phyloP scores from a whole-genome alignment of 2,888 invertebrate species.

The Dicranocentrus wangi region DNA sequence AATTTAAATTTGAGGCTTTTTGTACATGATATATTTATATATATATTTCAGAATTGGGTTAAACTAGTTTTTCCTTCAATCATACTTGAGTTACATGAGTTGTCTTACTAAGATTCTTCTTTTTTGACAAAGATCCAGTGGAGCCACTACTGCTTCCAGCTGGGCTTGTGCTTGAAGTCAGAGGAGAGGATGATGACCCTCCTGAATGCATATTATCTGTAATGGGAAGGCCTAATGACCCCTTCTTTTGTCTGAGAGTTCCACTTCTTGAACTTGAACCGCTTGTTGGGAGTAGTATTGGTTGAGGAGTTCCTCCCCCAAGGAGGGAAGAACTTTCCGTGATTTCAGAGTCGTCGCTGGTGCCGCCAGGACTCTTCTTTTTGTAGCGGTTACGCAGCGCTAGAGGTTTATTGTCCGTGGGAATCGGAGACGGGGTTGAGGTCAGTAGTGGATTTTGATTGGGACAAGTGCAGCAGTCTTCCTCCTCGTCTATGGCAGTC shows the following conservation, averaged over 20 bases:
- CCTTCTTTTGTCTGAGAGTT: slow-evolving; percentile 46
- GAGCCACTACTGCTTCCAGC: slow-evolving; percentile 27
- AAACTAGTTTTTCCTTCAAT: slow-evolving; percentile 38
- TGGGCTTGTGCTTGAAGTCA: slow-evolving; percentile 43
- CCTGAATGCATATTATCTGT: neutral
- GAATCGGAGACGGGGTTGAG: neutral
- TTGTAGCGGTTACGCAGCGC: slow-evolving; percentile 70
- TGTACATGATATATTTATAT: slow-evolving; percentile 9
- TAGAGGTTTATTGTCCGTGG: slow-evolving; percentile 62
- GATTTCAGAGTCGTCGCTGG: slow-evolving; percentile 67
- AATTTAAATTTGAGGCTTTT: neutral
- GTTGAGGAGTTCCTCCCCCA: slow-evolving; percentile 42
- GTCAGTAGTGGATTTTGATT: slow-evolving; percentile 42
- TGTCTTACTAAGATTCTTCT: slow-evolving; percentile 68
- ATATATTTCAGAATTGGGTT: slow-evolving; percentile 1
- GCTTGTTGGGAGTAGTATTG: slow-evolving; percentile 30
- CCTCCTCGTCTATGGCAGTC: slow-evolving; percentile 63
- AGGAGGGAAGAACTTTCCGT: slow-evolving; percentile 70
- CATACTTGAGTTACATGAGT: slow-evolving; percentile 72
- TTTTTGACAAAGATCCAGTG: slow-evolving; percentile 38
- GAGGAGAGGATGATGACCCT: neutral
- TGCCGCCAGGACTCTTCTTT: slow-evolving; percentile 44
- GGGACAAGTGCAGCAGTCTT: slow-evolving; percentile 56
- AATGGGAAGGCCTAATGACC: slow-evolving; percentile 28
- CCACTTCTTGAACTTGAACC: slow-evolving; percentile 41